Conservation (phyloP, 2,113 vertebrate genomes). For the Alethe diademata region DNA sequence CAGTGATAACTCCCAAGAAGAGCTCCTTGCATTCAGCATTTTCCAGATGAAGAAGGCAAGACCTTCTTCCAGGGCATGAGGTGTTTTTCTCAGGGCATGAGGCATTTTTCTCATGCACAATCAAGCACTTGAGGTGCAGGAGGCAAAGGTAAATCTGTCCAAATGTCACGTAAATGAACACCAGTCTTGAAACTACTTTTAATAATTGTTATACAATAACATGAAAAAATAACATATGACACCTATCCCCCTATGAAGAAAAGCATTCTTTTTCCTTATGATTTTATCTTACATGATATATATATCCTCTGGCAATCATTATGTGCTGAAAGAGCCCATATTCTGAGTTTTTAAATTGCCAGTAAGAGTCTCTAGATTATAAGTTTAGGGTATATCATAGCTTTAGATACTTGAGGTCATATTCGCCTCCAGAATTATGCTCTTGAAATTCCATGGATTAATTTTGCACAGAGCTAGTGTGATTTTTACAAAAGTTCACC, state of each 20-base stretch:
- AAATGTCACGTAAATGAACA: neutral
- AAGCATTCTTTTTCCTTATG: neutral
- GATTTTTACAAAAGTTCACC: constrained; percentile 18
- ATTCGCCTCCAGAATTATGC: neutral
- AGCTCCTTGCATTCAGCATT: neutral
- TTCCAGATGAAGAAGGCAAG: neutral
- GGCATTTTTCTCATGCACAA: neutral
- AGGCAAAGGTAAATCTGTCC: neutral
- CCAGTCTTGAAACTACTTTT: neutral
- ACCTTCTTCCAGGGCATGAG: neutral
- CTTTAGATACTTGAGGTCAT: neutral
- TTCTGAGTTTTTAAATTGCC: constrained; percentile 1
- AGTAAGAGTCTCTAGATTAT: neutral
- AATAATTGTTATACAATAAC: neutral
- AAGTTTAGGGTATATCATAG: constrained; percentile 30
- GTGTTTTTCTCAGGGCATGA: neutral
- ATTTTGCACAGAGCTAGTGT: neutral
- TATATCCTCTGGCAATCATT: neutral
- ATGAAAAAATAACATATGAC: neutral
- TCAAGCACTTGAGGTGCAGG: neutral
- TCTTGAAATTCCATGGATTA: neutral
- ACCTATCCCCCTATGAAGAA: neutral
- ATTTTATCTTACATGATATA: neutral
- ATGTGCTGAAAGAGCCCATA: neutral
- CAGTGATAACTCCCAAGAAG: neutral